phyloP scores from a whole-genome alignment of 1,140 invertebrate genomes.

The Drosophila sproati region DNA sequence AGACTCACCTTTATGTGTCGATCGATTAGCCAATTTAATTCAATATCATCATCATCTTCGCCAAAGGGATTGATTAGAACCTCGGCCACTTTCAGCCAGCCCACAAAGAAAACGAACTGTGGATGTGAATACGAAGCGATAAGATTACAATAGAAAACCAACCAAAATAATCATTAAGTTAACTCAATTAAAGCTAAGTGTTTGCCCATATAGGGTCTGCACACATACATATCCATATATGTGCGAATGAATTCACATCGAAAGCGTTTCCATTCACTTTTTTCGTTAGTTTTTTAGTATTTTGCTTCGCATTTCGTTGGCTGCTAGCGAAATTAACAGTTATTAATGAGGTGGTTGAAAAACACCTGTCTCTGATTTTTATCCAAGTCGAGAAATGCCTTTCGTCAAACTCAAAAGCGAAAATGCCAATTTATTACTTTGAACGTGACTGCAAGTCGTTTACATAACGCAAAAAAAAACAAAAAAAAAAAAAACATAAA shows the following conservation, averaged over 20 bases:
- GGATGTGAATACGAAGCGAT: constrained; percentile 77
- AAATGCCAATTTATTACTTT: constrained; percentile 58
- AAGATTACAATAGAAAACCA: constrained; percentile 39
- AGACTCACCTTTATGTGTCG: constrained; percentile 92
- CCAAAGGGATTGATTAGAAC: constrained; percentile 96
- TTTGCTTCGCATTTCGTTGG: constrained; percentile 17
- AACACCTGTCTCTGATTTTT: constrained; percentile 62
- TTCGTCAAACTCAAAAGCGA: constrained; percentile 37
- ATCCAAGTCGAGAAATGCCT: constrained; percentile 45
- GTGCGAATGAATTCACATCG: constrained; percentile 15
- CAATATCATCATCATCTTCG: constrained; percentile 97
- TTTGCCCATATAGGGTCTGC: background rate
- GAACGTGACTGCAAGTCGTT: constrained; percentile 72
- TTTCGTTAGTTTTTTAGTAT: constrained; percentile 20
- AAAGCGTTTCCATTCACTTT: constrained; percentile 65
- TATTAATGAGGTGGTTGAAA: constrained; percentile 56
- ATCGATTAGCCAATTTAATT: constrained; percentile 95
- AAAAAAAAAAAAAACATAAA: no score
- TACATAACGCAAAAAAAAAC: constrained; percentile 59
- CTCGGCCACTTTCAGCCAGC: constrained; percentile 97
- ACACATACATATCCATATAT: background rate
- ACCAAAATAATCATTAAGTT: constrained; percentile 29
- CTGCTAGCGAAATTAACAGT: constrained; percentile 49
- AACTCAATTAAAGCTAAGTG: constrained; percentile 23
- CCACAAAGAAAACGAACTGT: constrained; percentile 98